phyloP scores from a whole-genome alignment of 1,140 invertebrate species.

The Laodelphax striatellus region DNA sequence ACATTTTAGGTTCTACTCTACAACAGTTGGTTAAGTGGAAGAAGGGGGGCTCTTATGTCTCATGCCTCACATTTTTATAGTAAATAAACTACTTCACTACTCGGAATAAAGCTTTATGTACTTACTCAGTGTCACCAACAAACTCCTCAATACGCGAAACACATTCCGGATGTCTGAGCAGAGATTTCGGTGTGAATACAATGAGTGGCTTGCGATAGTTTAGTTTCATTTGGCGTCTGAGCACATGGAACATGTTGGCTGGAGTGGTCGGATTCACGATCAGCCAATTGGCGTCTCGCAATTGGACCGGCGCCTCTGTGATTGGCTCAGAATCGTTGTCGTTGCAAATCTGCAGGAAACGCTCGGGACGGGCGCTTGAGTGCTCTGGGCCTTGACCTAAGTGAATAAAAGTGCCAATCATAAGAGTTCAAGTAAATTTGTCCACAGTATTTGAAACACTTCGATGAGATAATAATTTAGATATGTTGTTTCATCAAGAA shows the following conservation, averaged over 20 bases:
- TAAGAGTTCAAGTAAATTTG: too few relatives aligned
- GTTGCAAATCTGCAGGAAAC: conserved; percentile 81
- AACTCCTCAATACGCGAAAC: not conserved
- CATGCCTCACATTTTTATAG: too few relatives aligned
- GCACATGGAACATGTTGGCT: conserved; percentile 92
- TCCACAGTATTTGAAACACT: too few relatives aligned
- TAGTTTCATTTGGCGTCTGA: conserved; percentile 80
- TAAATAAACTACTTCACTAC: too few relatives aligned
- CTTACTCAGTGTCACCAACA: not conserved
- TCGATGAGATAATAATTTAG: too few relatives aligned
- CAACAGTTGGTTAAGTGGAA: too few relatives aligned
- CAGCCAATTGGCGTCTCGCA: conserved; percentile 62
- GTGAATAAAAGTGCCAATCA: too few relatives aligned
- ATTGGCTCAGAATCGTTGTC: conserved; percentile 66
- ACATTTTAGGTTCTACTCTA: too few relatives aligned
- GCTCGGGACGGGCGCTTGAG: conserved; percentile 81
- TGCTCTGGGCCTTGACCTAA: conserved; percentile 84
- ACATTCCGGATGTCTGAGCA: conserved; percentile 55
- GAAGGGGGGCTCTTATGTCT: too few relatives aligned
- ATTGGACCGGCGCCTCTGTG: conserved; percentile 40
- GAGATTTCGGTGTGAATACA: conserved; percentile 74
- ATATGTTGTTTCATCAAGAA: too few relatives aligned
- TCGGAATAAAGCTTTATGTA: too few relatives aligned
- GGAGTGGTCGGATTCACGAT: conserved; percentile 88
- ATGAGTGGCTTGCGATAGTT: conserved; percentile 87